Percentiles rank a stretch among this genome's conserved stretches.
phyloP scores from a whole-genome alignment of 2,888 invertebrate species.

The Ischnura elegans region DNA sequence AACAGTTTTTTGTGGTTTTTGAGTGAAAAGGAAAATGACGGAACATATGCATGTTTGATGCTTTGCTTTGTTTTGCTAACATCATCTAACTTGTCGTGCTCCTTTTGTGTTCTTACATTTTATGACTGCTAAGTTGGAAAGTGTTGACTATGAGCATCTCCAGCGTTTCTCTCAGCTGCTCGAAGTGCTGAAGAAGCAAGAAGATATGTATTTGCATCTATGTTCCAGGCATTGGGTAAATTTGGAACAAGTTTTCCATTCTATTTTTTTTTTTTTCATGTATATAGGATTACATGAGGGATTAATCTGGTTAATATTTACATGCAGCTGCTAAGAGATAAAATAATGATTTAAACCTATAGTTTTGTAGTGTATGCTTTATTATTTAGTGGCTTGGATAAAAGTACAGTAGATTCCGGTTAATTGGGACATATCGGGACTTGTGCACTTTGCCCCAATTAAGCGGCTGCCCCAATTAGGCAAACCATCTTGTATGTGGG shows the following conservation, averaged over 20 bases:
- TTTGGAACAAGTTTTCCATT: not conserved
- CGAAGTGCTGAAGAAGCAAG: constrained; percentile 74
- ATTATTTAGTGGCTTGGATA: no score
- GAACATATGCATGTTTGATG: constrained; percentile 23
- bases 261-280: not conserved
- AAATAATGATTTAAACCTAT: no score
- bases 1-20: not conserved
- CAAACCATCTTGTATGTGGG: no score
- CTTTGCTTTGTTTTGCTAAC: not conserved
- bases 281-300: no score
- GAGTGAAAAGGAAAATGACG: not conserved
- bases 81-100: constrained; percentile 31
- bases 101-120: constrained; percentile 44
- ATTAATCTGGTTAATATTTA: no score
- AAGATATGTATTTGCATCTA: constrained; percentile 72
- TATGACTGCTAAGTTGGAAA: constrained; percentile 50
- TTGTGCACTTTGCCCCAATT: no score
- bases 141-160: constrained; percentile 65
- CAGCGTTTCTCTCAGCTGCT: constrained; percentile 73
- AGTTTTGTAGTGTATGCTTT: no score
- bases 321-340: no score
- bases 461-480: no score
- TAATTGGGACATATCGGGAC: no score
- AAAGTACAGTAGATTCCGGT: no score
- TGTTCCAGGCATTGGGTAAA: constrained; percentile 59